Conservation (phyloP, 2,888 invertebrate species). For the Podotricha telesiphe region DNA sequence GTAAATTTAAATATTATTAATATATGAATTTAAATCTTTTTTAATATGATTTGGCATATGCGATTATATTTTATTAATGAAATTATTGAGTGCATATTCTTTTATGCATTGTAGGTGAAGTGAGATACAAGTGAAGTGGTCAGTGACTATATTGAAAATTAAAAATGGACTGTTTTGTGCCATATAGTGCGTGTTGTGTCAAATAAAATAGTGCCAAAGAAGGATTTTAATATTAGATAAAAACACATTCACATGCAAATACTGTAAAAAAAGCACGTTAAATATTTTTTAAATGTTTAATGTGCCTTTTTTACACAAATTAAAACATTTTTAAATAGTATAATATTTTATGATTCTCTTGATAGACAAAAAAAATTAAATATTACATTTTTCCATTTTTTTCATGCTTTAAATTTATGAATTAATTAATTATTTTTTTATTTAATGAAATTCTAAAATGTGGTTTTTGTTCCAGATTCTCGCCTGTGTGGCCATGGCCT, state of each 20-base stretch:
- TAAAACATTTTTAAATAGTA: too few species aligned
- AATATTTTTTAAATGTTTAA: too few species aligned
- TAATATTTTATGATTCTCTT: too few species aligned
- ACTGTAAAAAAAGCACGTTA: too few species aligned
- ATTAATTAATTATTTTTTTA: background rate
- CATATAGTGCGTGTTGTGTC: slow-evolving; percentile 31
- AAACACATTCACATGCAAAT: background rate
- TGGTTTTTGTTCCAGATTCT: slow-evolving; percentile 68
- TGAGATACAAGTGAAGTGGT: slow-evolving; percentile 65
- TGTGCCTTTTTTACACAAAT: too few species aligned
- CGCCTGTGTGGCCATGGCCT: slow-evolving; percentile 77
- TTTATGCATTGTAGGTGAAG: slow-evolving; percentile 51
- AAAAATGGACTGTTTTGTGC: slow-evolving; percentile 34
- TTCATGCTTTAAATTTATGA: too few species aligned
- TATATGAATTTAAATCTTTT: slow-evolving; percentile 33
- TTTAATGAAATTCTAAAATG: slow-evolving; percentile 34
- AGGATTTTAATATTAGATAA: slow-evolving; percentile 8
- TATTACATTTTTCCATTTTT: too few species aligned
- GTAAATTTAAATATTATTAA: slow-evolving; percentile 1
- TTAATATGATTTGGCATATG: slow-evolving; percentile 68
- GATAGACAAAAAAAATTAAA: too few species aligned
- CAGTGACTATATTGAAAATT: slow-evolving; percentile 54
- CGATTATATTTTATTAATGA: slow-evolving; percentile 51
- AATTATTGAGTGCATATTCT: slow-evolving; percentile 39
- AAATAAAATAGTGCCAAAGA: slow-evolving; percentile 5